Conservation (phyloP, 2,113 vertebrate species). For the Tragulus kanchil region DNA sequence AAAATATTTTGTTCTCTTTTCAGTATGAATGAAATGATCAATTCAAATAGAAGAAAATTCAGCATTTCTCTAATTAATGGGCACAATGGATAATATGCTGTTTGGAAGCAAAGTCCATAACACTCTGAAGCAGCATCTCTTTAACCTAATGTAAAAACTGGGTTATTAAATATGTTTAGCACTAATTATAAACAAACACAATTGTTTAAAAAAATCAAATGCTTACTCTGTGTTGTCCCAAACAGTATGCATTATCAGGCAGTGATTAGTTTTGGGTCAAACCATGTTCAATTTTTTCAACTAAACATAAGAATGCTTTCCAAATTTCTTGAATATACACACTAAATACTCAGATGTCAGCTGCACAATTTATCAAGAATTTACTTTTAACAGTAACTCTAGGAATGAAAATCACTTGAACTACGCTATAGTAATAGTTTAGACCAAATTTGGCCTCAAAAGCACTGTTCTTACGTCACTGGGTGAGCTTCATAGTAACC, state of each 20-base stretch:
- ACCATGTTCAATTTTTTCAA: conserved; percentile 8
- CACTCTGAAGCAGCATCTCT: background rate
- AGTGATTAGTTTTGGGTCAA: background rate
- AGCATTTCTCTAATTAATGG: conserved; percentile 16
- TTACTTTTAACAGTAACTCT: conserved; percentile 39
- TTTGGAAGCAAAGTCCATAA: conserved; percentile 11
- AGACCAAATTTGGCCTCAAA: background rate
- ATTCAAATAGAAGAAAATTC: conserved; percentile 1
- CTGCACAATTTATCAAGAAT: background rate
- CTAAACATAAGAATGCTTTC: conserved; percentile 18
- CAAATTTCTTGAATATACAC: background rate
- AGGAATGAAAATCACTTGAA: conserved; percentile 33
- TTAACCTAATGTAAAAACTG: conserved; percentile 10
- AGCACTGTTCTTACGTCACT: conserved; percentile 90
- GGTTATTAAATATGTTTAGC: conserved; percentile 12
- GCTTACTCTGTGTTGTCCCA: background rate
- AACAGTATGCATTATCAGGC: background rate
- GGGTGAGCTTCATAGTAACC: conserved; percentile 94
- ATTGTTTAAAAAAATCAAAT: background rate
- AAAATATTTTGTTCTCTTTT: conserved; percentile 68
- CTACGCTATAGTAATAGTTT: background rate
- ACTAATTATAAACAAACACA: background rate
- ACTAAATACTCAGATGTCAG: background rate
- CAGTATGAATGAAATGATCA: conserved; percentile 37
- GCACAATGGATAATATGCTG: background rate